These are phyloP conservation scores for Criorhina ranunculi DNA, from an alignment of 2,888 invertebrate species.

Conservation along the genomic window DNA sequence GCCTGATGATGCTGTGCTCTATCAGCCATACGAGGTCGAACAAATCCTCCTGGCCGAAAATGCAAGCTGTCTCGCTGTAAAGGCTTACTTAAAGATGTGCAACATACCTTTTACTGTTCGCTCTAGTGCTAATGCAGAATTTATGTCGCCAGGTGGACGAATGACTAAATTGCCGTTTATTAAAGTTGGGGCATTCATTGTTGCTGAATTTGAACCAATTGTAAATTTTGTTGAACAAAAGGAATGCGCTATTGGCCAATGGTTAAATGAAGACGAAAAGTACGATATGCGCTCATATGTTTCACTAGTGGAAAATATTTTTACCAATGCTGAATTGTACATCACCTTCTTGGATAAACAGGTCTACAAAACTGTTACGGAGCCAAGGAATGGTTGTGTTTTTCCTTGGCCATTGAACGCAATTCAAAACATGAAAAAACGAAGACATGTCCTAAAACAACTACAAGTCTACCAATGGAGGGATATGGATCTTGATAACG, in stretches of 20 bases:
- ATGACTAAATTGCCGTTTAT: constrained; percentile 93
- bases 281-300: constrained; percentile 97
- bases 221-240: constrained; percentile 95
- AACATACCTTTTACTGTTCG: constrained; percentile 92
- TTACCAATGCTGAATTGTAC: constrained; percentile 95
- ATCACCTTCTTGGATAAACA: constrained; percentile 94
- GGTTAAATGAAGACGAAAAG: constrained; percentile 90
- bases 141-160: constrained; percentile 96
- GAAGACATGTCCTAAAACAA: constrained; percentile 88
- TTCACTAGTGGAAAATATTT: constrained; percentile 93
- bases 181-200: constrained; percentile 93
- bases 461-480: constrained; percentile 93
- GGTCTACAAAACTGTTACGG: constrained; percentile 93
- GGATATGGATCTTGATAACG: constrained; percentile 91
- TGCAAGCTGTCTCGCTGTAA: constrained; percentile 96
- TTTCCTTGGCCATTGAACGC: constrained; percentile 97
- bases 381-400: constrained; percentile 93
- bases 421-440: constrained; percentile 92
- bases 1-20: constrained; percentile 94
- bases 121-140: constrained; percentile 95
- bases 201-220: constrained; percentile 96
- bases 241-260: constrained; percentile 90
- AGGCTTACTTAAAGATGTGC: constrained; percentile 97
- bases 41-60: constrained; percentile 97
- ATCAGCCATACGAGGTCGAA: constrained; percentile 95